Evolutionary conservation across 2,888 invertebrate genomes (phyloP), one percentile per base, ranked within the genome.

Genomic region (Chesias legatella): DNA sequence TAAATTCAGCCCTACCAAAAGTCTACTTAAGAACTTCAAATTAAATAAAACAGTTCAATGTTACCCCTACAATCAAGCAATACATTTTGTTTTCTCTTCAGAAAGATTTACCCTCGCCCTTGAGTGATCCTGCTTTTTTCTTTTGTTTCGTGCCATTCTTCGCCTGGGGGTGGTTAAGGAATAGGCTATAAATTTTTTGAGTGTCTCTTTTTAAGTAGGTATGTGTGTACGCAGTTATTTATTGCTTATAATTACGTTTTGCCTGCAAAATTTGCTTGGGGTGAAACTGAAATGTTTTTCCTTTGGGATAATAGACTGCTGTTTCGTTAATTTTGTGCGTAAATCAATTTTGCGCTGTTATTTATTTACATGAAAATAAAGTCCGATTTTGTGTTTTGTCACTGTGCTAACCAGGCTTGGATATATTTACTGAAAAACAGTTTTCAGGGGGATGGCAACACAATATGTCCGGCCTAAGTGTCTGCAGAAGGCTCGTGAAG

Each of bases 131-230:
- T 63, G 61, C 63, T 64, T 73, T 65, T 63, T 67, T 69, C 17
- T 73, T 63, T 66, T 69, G 62, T 64, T 71, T 69, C 67, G 58
- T 60, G 45, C 46, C 48, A 53, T 51, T 60, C 55, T 62, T 63
- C 56, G 58, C 62, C 63, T 56, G 57, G 63, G 67, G 68, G 71
- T 67, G 73, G 67, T 73, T 75, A 71, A 73, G 73, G 73, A 68
- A 70, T 62, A 61, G 71, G 73, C 75, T 62, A 83, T 83, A 84
- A 83, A 84, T 84, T 78, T 70, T 57, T 60, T 56, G 64, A 69
- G 67, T 70, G 75, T 65, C 60, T 60, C 62, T 65, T 59, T 64
- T 65, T 67, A 63, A 69, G 61, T 63, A 66, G 67, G 60, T 75
- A 67, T 67, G 58, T 69, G 66, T 65, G 60, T 71, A 68, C 64